Evolutionary conservation across 2,113 vertebrate species (phyloP).

Genomic region (Anhinga anhinga): DNA sequence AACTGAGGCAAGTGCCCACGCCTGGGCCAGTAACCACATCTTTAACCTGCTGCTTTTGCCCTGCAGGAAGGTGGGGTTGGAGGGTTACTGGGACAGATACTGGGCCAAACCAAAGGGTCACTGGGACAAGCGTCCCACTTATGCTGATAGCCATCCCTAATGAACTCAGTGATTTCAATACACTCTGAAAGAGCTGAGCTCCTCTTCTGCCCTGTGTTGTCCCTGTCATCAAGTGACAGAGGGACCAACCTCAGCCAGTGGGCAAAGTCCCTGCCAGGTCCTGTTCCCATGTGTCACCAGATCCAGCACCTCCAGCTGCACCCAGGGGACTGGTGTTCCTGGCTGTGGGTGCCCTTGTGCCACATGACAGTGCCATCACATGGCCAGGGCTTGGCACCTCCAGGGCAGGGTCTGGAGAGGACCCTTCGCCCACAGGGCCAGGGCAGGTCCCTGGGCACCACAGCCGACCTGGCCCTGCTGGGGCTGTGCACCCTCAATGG

Average conservation of each 20-base stretch:
- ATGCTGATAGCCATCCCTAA: background rate
- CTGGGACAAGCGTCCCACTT: background rate
- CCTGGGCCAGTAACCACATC: background rate
- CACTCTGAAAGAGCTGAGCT: background rate
- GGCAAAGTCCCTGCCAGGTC: background rate
- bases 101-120: background rate
- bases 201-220: background rate
- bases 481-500: background rate
- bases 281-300: background rate
- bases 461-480: background rate
- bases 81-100: background rate
- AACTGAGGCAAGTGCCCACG: background rate
- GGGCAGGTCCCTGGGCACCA: background rate
- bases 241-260: background rate
- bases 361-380: background rate
- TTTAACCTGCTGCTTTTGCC: background rate
- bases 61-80: background rate
- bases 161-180: background rate
- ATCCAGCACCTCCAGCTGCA: background rate
- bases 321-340: background rate
- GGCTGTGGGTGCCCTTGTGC: accelerated
- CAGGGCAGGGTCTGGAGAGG: background rate
- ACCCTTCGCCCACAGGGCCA: accelerated
- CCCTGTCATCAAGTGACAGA: background rate
- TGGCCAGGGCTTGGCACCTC: background rate